Evolutionary conservation across 2,113 vertebrate genomes (phyloP).

Genomic region (Rostratula benghalensis): DNA sequence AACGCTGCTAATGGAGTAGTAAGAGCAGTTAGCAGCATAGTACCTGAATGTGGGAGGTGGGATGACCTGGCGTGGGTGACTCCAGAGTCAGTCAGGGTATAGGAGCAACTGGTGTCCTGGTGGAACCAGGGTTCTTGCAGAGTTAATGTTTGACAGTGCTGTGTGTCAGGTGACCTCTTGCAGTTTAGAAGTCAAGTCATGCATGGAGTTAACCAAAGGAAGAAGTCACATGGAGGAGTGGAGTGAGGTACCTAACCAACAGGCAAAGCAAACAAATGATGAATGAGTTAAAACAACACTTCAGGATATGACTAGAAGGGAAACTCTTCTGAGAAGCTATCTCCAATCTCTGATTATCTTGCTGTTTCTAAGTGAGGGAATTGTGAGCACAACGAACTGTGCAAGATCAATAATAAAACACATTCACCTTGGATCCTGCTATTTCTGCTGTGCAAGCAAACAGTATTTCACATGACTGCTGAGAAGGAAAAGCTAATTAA

Average conservation of each 20-base stretch:
- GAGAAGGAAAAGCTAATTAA: slow-evolving; percentile 49
- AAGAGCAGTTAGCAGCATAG: background rate
- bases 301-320: background rate
- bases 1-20: background rate
- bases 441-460: slow-evolving; percentile 41
- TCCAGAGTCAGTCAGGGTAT: background rate
- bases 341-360: background rate
- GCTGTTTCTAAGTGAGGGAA: background rate
- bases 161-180: slow-evolving; percentile 12
- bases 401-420: slow-evolving; percentile 8
- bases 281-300: slow-evolving; percentile 26
- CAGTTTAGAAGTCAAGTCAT: slow-evolving; percentile 24
- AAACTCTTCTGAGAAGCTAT: background rate
- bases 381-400: background rate
- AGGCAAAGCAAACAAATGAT: slow-evolving; percentile 26
- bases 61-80: background rate
- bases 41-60: background rate
- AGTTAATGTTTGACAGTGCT: slow-evolving; percentile 40
- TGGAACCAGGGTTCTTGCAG: background rate
- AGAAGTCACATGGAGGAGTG: slow-evolving; percentile 19
- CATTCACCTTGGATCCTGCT: background rate
- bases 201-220: slow-evolving; percentile 32
- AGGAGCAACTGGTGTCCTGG: background rate
- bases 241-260: background rate
- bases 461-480: background rate